A percentile compares a stretch with the other conserved stretches of the same genome.
Conservation (phyloP, 2,888 invertebrate genomes). For the Hypsopygia costalis region DNA sequence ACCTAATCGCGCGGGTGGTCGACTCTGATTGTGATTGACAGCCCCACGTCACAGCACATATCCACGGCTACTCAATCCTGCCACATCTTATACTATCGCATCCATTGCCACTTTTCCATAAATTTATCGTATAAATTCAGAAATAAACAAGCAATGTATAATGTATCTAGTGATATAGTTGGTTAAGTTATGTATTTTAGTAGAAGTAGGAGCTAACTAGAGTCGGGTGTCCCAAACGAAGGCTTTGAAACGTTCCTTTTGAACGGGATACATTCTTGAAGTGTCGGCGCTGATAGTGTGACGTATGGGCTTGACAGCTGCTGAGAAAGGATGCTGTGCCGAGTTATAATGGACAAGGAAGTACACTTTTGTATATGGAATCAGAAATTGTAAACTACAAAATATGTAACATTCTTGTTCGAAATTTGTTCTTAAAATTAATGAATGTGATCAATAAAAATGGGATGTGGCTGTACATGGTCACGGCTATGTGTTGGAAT, state of each 20-base stretch:
- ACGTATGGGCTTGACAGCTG: conserved; percentile 29
- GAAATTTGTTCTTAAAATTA: too few species aligned
- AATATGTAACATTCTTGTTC: too few species aligned
- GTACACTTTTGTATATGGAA: background rate
- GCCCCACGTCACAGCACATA: conserved; percentile 55
- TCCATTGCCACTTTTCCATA: background rate
- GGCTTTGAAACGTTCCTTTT: conserved; percentile 43
- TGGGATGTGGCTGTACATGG: too few species aligned
- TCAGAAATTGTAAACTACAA: too few species aligned
- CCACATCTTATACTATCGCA: background rate
- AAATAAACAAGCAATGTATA: conserved; percentile 24
- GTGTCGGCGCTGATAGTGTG: conserved; percentile 30
- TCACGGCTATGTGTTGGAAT: too few species aligned
- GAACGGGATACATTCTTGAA: conserved; percentile 29
- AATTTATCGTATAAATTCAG: too few species aligned
- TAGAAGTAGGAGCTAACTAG: conserved; percentile 27
- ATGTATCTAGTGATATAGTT: conserved; percentile 1
- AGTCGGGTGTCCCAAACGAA: conserved; percentile 29
- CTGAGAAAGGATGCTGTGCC: conserved; percentile 23
- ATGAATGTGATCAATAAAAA: too few species aligned
- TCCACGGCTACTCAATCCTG: background rate
- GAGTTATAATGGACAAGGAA: background rate
- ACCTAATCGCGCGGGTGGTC: conserved; percentile 76
- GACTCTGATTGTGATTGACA: conserved; percentile 77
- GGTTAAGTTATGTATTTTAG: conserved; percentile 13